phyloP scores from a whole-genome alignment of 2,113 vertebrate genomes.

The Nansenia antarctica region DNA sequence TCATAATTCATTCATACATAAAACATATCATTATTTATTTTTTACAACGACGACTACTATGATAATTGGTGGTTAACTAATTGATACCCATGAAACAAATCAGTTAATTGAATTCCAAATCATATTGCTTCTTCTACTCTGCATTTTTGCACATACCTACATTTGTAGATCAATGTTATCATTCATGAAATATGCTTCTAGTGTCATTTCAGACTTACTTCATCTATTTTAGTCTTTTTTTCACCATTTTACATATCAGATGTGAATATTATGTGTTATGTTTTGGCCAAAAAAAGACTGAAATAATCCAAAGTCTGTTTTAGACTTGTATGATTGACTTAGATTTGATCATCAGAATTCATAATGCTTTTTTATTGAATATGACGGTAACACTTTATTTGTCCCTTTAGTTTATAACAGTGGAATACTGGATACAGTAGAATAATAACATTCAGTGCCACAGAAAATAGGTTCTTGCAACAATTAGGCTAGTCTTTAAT shows the following conservation, averaged over 20 bases:
- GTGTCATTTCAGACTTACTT: conserved; percentile 44
- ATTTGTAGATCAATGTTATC: conserved; percentile 18
- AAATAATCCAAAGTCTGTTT: conserved; percentile 34
- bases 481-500: background rate
- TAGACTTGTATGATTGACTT: conserved; percentile 30
- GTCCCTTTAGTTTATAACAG: conserved; percentile 17
- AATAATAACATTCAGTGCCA: background rate
- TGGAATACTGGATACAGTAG: background rate
- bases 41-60: background rate
- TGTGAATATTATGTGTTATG: conserved; percentile 15
- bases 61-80: too few relatives aligned
- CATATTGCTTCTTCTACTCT: conserved; percentile 12
- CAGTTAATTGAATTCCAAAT: too few relatives aligned
- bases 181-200: conserved; percentile 16
- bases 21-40: too few relatives aligned
- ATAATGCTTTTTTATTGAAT: conserved; percentile 30
- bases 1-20: background rate
- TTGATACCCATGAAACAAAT: too few relatives aligned
- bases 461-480: background rate
- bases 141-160: conserved; percentile 31
- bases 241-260: conserved; percentile 35
- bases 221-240: conserved; percentile 49
- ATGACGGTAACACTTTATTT: conserved; percentile 62
- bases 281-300: conserved; percentile 42
- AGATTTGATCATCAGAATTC: conserved; percentile 20